These are phyloP conservation scores for Verasper variegatus DNA, from an alignment of 2,113 vertebrate genomes.

Conservation along the genomic window DNA sequence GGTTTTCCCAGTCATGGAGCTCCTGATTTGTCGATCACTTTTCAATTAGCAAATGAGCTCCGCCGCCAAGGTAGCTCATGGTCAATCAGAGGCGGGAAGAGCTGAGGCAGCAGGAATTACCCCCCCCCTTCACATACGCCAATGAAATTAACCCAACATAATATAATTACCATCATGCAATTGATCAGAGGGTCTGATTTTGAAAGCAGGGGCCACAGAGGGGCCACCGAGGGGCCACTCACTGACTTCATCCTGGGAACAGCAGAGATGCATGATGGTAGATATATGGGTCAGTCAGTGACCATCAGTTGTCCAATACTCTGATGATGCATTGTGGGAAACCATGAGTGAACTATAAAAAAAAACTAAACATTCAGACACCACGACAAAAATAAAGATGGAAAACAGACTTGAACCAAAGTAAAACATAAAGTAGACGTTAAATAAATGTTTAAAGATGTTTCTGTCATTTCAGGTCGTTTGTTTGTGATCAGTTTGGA, in stretches of 20 bases:
- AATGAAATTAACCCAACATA: conserved; percentile 67
- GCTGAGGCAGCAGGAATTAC: conserved; percentile 56
- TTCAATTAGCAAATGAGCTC: conserved; percentile 78
- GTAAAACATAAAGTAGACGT: too few species aligned
- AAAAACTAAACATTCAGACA: too few species aligned
- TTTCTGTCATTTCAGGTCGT: too few species aligned
- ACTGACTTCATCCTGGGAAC: not conserved
- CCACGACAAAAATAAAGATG: too few species aligned
- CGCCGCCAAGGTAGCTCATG: conserved; percentile 24
- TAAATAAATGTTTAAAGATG: too few species aligned
- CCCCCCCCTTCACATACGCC: conserved; percentile 37
- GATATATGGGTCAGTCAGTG: too few species aligned
- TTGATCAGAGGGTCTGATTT: conserved; percentile 40
- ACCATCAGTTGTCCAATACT: too few species aligned
- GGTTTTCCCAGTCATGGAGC: conserved; percentile 67
- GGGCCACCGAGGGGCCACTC: too few species aligned
- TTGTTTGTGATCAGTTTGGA: too few species aligned
- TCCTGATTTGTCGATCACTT: conserved; percentile 72
- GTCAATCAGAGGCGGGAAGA: conserved; percentile 31
- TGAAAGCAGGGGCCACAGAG: not conserved
- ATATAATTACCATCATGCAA: conserved; percentile 66
- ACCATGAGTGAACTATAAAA: too few species aligned
- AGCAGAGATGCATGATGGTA: not conserved
- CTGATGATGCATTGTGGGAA: too few species aligned
- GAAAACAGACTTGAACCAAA: too few species aligned